Base-by-base conservation (phyloP, 2,797 vertebrate genomes). In the Setipinna tenuifilis region DNA sequence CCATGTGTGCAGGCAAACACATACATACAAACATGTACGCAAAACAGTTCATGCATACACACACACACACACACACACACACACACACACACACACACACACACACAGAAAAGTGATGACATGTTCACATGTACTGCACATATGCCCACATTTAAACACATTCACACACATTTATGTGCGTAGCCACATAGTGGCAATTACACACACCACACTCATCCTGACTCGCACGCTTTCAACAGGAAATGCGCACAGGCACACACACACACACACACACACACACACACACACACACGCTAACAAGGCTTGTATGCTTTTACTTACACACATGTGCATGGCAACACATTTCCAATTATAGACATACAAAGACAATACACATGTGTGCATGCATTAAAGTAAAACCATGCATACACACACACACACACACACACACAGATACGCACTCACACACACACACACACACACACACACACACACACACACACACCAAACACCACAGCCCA, bases 191-290 rank as follows among this genome's bases (percentile, higher is more conserved):
- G 17, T 19, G 28, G 28, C 68, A 75, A 75, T 75, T 35, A 75
- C 68, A 75, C 31, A 75, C 68, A 75, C 68, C 68, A 35, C 68
- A 75, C 28, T 75, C 31, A 35, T 75, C 68, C 31, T 19, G 14
- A 75, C 16, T 75, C 25, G 12, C 23, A 31, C 31, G 31, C 68
- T 0, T 75, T 75, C 31, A 17, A 19, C 68, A 41, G 68, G 31
- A 75, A 71, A 71, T 71, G 28, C 14, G 14, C 14, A 31, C 65
- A 71, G 11, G 28, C 25, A 75, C 14, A 41, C 16, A 17, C 14
- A 41, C 68, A 75, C 28, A 68, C 28, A 25, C 23, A 28, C 23
- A 68, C 62, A 68, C 62, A 31, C 62, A 68, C 23, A 28, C 62
- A 14, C 62, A 68, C 62, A 68, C 25, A 25, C 61, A 65, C 61